Conservation (phyloP, 2,888 invertebrate genomes). For the Napeogenes sylphis region DNA sequence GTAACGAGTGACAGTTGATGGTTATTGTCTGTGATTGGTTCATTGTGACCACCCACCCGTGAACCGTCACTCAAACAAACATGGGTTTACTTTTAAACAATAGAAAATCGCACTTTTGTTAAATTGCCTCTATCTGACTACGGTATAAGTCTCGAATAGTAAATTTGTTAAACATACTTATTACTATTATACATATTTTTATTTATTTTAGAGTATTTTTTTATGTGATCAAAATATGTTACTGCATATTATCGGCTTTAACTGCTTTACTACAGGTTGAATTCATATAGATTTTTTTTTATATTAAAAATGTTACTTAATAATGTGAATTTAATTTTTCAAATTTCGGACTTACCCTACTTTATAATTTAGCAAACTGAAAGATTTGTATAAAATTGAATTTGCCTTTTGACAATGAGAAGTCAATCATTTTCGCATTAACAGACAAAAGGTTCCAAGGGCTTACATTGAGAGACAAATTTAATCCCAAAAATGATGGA, state of each 20-base stretch:
- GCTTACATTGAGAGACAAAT: constrained; percentile 48
- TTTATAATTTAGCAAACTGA: constrained; percentile 33
- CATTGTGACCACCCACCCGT: constrained; percentile 56
- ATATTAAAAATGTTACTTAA: too few relatives aligned
- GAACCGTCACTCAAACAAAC: constrained; percentile 58
- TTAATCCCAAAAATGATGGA: constrained; percentile 53
- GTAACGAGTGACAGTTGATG: constrained; percentile 41
- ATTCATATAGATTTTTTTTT: too few relatives aligned
- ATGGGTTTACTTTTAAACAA: constrained; percentile 68
- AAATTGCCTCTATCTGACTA: constrained; percentile 20
- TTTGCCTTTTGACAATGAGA: constrained; percentile 51
- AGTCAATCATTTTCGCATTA: constrained; percentile 62
- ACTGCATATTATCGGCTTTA: too few relatives aligned
- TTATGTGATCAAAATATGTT: too few relatives aligned
- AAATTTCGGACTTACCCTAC: constrained; percentile 26
- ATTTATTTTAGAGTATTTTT: too few relatives aligned
- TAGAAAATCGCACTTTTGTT: constrained; percentile 50
- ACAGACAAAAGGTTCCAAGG: constrained; percentile 23
- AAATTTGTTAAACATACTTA: constrained; percentile 12
- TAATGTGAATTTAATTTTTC: background rate
- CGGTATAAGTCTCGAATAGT: constrained; percentile 29
- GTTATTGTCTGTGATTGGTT: constrained; percentile 52
- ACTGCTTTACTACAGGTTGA: too few relatives aligned
- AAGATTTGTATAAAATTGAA: constrained; percentile 63
- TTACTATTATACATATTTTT: too few relatives aligned